phyloP scores from a whole-genome alignment of 2,797 vertebrate species.

The Chelmon rostratus region DNA sequence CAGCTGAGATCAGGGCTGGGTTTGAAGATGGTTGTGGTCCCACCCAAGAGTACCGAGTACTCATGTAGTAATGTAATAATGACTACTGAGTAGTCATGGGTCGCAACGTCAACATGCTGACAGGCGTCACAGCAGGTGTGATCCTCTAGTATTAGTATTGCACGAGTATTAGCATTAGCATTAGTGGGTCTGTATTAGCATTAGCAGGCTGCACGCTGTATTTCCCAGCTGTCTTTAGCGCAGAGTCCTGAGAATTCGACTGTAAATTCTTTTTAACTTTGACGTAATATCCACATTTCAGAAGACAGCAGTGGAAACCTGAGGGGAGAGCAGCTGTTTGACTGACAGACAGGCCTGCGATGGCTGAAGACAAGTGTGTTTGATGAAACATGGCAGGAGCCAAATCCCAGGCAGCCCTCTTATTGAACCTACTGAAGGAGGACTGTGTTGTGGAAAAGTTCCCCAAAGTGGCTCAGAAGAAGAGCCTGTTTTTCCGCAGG shows the following conservation, averaged over 20 bases:
- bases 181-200: neutral
- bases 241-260: conserved; percentile 24
- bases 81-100: too few relatives aligned
- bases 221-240: conserved; percentile 23
- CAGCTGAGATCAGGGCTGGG: too few relatives aligned
- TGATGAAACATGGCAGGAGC: conserved; percentile 82
- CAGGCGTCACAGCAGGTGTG: too few relatives aligned
- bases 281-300: conserved; percentile 44
- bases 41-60: too few relatives aligned
- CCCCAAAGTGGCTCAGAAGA: conserved; percentile 80
- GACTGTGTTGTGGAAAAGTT: conserved; percentile 77
- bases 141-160: neutral
- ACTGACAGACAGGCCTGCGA: conserved; percentile 71
- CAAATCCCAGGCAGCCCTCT: conserved; percentile 78
- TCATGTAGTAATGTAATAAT: too few relatives aligned
- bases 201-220: neutral
- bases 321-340: conserved; percentile 57
- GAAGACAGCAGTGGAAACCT: conserved; percentile 38
- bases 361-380: conserved; percentile 74
- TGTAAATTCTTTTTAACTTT: conserved; percentile 13
- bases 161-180: neutral
- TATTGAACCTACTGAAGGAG: conserved; percentile 78
- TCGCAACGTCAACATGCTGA: too few relatives aligned
- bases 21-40: too few relatives aligned
- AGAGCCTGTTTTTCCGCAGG: conserved; percentile 53